Percentiles rank a stretch among this genome's conserved stretches.
phyloP scores from a whole-genome alignment of 23 tunicate genomes.

The Trididemnum miniatum region DNA sequence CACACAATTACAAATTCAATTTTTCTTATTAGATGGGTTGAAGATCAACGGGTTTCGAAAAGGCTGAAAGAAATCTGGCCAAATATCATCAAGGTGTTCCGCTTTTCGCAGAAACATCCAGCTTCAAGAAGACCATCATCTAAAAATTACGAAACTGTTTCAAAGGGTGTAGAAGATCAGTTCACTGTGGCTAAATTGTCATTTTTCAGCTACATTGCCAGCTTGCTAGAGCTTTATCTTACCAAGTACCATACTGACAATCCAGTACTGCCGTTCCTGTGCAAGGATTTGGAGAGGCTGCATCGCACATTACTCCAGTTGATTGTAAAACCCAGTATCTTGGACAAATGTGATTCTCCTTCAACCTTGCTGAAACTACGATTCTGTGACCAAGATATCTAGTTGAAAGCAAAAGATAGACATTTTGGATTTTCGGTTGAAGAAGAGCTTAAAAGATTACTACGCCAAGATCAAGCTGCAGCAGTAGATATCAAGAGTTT shows the following conservation, averaged over 20 bases:
- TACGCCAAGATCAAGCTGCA: background rate
- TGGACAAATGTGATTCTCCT: background rate
- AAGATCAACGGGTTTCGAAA: background rate
- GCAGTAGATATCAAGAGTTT: background rate
- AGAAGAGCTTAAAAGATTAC: background rate
- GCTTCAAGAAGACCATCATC: background rate
- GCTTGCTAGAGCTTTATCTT: background rate
- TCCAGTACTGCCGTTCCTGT: background rate
- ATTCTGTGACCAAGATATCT: background rate
- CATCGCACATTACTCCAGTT: background rate
- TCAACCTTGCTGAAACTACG: background rate
- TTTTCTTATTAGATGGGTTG: background rate
- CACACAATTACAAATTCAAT: background rate
- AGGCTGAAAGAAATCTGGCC: conserved; percentile 1
- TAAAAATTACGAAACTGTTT: background rate
- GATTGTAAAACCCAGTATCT: background rate
- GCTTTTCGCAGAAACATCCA: background rate
- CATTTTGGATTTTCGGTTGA: background rate
- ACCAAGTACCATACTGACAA: background rate
- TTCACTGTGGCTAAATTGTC: background rate
- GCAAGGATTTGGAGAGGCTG: conserved; percentile 1
- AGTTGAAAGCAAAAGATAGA: background rate
- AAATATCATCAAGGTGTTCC: background rate
- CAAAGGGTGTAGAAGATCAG: background rate
- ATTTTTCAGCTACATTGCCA: background rate